A percentile compares a stretch with the other conserved stretches of the same genome.
phyloP scores from a whole-genome alignment of 64 coral and sea anemone species.

The Astreopora myriophthalma region DNA sequence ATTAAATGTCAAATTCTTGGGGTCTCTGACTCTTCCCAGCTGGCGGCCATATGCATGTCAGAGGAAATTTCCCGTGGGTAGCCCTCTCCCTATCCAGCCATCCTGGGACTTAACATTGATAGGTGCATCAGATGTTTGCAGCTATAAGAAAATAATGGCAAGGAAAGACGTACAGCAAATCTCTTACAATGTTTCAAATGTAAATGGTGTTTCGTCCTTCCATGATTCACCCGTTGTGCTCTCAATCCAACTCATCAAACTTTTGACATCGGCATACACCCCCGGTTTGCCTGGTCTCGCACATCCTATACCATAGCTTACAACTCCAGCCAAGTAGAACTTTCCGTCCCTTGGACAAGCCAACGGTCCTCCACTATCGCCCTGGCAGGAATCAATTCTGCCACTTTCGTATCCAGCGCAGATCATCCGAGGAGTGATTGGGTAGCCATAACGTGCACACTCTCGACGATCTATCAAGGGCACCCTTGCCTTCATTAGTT shows the following conservation, averaged over 20 bases:
- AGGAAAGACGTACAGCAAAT: no score
- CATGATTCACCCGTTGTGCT: neutral
- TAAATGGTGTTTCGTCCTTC: no score
- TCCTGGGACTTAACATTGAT: no score
- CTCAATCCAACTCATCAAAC: neutral
- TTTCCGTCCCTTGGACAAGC: slow-evolving; percentile 1
- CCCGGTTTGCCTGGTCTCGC: slow-evolving; percentile 11
- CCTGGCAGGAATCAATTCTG: slow-evolving; percentile 35
- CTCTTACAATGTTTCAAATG: no score
- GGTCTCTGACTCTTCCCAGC: no score
- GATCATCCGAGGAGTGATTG: neutral
- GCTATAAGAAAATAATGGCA: no score
- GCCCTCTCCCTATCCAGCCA: no score
- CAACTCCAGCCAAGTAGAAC: neutral
- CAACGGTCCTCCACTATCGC: slow-evolving; percentile 14
- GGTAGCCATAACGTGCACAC: neutral
- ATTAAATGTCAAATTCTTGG: no score
- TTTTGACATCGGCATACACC: slow-evolving; percentile 11
- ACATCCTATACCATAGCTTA: slow-evolving; percentile 42
- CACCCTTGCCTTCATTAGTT: slow-evolving; percentile 5
- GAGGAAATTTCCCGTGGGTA: no score
- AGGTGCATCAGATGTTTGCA: no score
- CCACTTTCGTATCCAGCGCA: slow-evolving; percentile 20
- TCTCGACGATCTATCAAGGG: neutral
- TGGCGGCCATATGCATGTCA: no score